A percentile compares a stretch with the other conserved stretches of the same genome.
Evolutionary conservation across 1,140 invertebrate species (phyloP).

Genomic region (Chelonus insularis): DNA sequence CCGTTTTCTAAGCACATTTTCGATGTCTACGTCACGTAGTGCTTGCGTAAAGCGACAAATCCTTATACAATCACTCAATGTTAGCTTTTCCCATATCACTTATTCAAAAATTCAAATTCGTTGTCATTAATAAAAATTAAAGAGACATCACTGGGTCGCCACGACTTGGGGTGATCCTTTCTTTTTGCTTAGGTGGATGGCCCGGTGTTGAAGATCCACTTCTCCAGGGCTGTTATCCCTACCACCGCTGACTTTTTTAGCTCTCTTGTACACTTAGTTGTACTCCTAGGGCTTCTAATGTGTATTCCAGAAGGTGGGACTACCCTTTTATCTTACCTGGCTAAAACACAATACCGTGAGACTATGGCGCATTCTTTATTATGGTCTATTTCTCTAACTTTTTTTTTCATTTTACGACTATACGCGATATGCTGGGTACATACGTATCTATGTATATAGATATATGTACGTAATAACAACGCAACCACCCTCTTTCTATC

Average conservation of each 20-base stretch:
- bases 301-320: constrained; percentile 32
- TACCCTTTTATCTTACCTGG: constrained; percentile 59
- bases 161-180: constrained; percentile 41
- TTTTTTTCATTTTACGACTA: constrained; percentile 43
- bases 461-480: neutral
- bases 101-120: constrained; percentile 60
- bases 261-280: too few relatives aligned
- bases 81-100: constrained; percentile 57
- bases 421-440: too few relatives aligned
- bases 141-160: constrained; percentile 54
- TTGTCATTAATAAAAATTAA: constrained; percentile 62
- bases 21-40: constrained; percentile 36
- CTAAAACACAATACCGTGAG: constrained; percentile 56
- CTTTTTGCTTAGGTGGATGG: too few relatives aligned
- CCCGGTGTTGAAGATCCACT: neutral
- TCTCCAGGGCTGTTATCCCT: too few relatives aligned
- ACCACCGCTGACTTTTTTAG: too few relatives aligned
- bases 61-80: neutral
- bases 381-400: constrained; percentile 39
- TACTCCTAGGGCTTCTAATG: too few relatives aligned
- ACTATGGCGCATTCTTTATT: constrained; percentile 51
- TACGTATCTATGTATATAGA: constrained; percentile 43
- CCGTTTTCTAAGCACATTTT: constrained; percentile 25
- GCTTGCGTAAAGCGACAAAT: constrained; percentile 8
- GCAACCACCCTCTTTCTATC: neutral